Evolutionary conservation across 53 echinoderm and acorn worm genomes (phyloP).

Genomic region (Paracentrotus lividus): DNA sequence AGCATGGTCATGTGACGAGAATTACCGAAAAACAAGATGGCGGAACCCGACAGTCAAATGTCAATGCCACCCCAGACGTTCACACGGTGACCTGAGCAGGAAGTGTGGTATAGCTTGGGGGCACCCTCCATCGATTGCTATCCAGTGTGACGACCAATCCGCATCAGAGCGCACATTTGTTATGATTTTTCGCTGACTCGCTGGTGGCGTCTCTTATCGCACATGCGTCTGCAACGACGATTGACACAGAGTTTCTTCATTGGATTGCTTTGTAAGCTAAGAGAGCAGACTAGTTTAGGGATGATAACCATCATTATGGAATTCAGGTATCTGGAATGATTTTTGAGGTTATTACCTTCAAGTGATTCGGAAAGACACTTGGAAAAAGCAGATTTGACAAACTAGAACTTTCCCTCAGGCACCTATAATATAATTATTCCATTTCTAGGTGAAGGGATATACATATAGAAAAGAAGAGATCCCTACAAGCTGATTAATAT

Average conservation of each 20-base stretch:
- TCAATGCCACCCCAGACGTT: too few species aligned
- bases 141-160: slow-evolving; percentile 41
- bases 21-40: slow-evolving; percentile 33
- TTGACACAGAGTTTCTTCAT: slow-evolving; percentile 39
- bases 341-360: neutral
- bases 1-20: slow-evolving; percentile 13
- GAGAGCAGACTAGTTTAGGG: neutral
- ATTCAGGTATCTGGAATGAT: slow-evolving; percentile 22
- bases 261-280: slow-evolving; percentile 2
- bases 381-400: neutral
- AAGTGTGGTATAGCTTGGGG: slow-evolving; percentile 28
- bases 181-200: slow-evolving; percentile 54
- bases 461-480: neutral
- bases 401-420: slow-evolving; percentile 4
- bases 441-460: neutral
- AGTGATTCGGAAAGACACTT: too few species aligned
- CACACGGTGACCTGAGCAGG: slow-evolving; percentile 52
- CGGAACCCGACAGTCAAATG: too few species aligned
- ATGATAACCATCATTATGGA: neutral
- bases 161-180: slow-evolving; percentile 67
- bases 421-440: neutral
- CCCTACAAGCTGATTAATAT: too few species aligned
- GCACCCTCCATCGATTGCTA: slow-evolving; percentile 65
- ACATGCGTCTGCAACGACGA: slow-evolving; percentile 30
- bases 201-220: slow-evolving; percentile 54